Evolutionary conservation across 2,797 vertebrate species (phyloP), one percentile per base, ranked within the genome.

Genomic region (Clarias platycephalus): DNA sequence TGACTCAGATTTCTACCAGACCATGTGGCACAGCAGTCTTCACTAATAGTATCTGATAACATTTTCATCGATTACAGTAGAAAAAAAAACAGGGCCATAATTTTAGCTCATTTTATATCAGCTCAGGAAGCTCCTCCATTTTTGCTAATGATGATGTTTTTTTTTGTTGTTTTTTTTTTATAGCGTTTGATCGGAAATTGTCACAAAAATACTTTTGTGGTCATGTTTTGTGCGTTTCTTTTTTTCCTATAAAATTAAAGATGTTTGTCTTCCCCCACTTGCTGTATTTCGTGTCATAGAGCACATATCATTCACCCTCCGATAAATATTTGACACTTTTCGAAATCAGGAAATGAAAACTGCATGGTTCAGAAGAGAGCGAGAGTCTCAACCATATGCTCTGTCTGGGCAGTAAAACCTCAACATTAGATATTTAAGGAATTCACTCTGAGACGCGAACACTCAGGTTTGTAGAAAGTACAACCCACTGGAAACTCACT

Each of bases 41-140:
- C 62, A 53, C 15, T 28, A 66, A n/a, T 67, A 53, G 62, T 67
- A 53, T 80, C 78, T 66, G 62, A 78, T 62, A 44, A 40, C 24
- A 26, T 78, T 78, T 78, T 62, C 62, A 80, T 80, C 64, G 78
- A 80, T 66, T 67, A 53, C 37, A 79, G 34, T n/a, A 31, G 7
- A 37, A 12, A 62, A 66, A 66, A 26, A 60, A 77, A 40, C 8
- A 58, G 55, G n/a, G n/a, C 12, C 2, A 18, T 53, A 34, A 60
- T 31, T 76, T 77, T 22, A 20, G 15, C 53, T 8, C 0, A 34
- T 8, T 57, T 53, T 18, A 31, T 77, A 7, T 63, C n/a, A 44
- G 60, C 26, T 37, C 22, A 44, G 63, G 34, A 26, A 63, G 15
- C 34, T 44, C 13, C 24, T 63, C 34, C 4, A 6, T 37, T 64